Conservation (phyloP, 2,113 vertebrate genomes). For the Calyptommatus sinebrachiatus region DNA sequence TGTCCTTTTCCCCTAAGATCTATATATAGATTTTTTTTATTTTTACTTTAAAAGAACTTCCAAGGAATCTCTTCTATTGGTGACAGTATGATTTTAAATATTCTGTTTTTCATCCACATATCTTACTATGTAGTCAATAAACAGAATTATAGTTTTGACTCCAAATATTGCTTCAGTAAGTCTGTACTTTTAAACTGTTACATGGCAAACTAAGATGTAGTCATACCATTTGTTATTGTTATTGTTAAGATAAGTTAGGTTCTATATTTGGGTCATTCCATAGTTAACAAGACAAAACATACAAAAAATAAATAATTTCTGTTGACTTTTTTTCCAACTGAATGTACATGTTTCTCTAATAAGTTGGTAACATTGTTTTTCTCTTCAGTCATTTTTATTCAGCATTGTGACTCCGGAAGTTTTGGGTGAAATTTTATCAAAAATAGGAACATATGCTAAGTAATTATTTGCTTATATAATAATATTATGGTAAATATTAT, state of each 20-base stretch:
- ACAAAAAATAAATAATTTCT: too few species aligned
- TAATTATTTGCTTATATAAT: too few species aligned
- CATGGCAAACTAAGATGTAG: not conserved
- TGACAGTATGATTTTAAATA: not conserved
- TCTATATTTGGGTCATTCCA: not conserved
- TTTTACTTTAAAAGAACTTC: not conserved
- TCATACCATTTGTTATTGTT: not conserved
- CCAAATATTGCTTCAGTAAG: conserved; percentile 7
- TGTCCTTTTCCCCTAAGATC: conserved; percentile 5
- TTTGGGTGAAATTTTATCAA: too few species aligned
- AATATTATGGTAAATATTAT: too few species aligned
- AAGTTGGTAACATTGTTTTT: too few species aligned
- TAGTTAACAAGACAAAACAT: too few species aligned
- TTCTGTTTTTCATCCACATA: not conserved
- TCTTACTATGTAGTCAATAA: not conserved
- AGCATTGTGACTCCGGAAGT: too few species aligned
- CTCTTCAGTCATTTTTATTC: too few species aligned
- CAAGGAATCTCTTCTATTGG: not conserved
- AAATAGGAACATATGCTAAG: too few species aligned
- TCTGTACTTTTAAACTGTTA: conserved; percentile 6
- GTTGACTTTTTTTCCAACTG: too few species aligned
- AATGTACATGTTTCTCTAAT: too few species aligned
- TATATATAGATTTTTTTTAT: conserved; percentile 20
- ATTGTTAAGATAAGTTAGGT: not conserved
- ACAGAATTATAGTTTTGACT: not conserved